These are phyloP conservation scores for Drosophila nebulosa DNA, from an alignment of 1,140 invertebrate species.

Conservation along the genomic window DNA sequence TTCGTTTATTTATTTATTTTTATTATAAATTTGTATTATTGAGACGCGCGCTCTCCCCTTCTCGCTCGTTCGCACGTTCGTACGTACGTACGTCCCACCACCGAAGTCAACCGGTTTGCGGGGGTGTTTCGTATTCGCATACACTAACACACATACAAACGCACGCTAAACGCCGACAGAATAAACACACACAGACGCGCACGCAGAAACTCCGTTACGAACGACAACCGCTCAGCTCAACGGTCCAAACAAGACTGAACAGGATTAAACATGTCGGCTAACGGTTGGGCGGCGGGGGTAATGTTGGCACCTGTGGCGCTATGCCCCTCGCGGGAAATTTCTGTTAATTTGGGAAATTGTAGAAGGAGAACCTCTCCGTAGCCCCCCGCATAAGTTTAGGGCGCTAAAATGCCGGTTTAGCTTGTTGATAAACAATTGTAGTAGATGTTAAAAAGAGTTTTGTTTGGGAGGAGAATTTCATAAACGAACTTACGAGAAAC, in stretches of 20 bases:
- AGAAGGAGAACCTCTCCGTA: not conserved
- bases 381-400: too few relatives aligned
- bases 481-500: too few relatives aligned
- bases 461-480: not conserved
- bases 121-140: conserved; percentile 54
- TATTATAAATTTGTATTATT: conserved; percentile 31
- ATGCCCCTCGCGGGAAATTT: not conserved
- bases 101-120: conserved; percentile 58
- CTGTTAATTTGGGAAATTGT: not conserved
- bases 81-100: conserved; percentile 47
- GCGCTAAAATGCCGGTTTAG: not conserved
- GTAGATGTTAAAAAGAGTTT: not conserved
- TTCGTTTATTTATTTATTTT: conserved; percentile 31
- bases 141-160: conserved; percentile 36
- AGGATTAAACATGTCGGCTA: conserved; percentile 2
- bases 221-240: conserved; percentile 29
- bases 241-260: conserved; percentile 64
- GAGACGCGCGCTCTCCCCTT: conserved; percentile 13
- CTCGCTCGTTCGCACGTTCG: too few relatives aligned
- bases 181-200: conserved; percentile 40
- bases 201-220: conserved; percentile 31
- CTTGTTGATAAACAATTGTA: not conserved
- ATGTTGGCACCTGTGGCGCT: not conserved
- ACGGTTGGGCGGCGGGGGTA: not conserved
- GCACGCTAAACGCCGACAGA: conserved; percentile 42